Conservation (phyloP, 1,140 invertebrate genomes). For the Leptinotarsa undecemlineata region DNA sequence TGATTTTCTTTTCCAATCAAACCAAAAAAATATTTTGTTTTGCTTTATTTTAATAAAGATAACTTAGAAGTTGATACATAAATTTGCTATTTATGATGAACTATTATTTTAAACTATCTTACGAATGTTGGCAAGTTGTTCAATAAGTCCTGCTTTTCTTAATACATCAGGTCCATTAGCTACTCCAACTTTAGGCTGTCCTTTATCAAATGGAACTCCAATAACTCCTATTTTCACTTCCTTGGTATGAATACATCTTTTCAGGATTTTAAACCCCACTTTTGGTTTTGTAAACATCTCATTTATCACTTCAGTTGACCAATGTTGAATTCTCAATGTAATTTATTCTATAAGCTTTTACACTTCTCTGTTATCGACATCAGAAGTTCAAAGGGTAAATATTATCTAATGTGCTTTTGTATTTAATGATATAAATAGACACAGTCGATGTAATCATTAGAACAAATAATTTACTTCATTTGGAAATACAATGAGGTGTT, state of each 20-base stretch:
- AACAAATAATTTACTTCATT: too few species aligned
- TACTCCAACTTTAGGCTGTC: slow-evolving; percentile 67
- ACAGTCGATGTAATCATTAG: neutral
- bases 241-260: slow-evolving; percentile 10
- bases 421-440: neutral
- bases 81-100: too few species aligned
- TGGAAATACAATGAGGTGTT: too few species aligned
- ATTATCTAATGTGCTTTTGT: neutral
- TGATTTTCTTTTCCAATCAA: too few species aligned
- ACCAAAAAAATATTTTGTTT: neutral
- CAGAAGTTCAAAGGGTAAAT: slow-evolving; percentile 20
- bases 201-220: slow-evolving; percentile 76
- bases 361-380: neutral
- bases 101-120: slow-evolving; percentile 27
- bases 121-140: slow-evolving; percentile 58
- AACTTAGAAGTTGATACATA: too few species aligned
- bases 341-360: neutral
- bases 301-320: too few species aligned
- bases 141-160: slow-evolving; percentile 58
- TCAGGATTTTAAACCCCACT: neutral
- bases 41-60: too few species aligned
- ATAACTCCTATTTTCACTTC: slow-evolving; percentile 64
- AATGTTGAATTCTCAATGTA: neutral
- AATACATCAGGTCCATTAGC: slow-evolving; percentile 62
- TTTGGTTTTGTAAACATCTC: slow-evolving; percentile 28